Evolutionary conservation across 2,113 vertebrate species (phyloP).

Genomic region (Erythrocebus patas): DNA sequence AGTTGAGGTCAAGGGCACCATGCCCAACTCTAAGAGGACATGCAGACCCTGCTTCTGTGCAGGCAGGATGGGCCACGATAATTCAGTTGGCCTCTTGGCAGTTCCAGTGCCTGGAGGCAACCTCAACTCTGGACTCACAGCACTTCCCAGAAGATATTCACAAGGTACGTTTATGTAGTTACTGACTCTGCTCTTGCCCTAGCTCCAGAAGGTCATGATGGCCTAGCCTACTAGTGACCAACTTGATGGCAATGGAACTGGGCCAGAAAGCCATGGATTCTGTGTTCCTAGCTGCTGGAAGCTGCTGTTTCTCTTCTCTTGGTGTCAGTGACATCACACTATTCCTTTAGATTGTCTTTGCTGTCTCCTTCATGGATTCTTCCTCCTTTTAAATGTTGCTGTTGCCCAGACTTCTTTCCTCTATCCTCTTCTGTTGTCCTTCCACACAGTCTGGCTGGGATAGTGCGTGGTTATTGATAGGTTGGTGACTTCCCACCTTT

Average conservation of each 20-base stretch:
- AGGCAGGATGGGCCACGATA: neutral
- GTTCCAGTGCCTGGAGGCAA: neutral
- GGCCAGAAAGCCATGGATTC: neutral
- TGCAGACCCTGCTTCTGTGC: neutral
- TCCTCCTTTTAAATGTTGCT: neutral
- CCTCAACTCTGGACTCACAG: neutral
- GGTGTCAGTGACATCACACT: neutral
- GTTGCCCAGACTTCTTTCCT: neutral
- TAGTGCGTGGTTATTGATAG: neutral
- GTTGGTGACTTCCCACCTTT: neutral
- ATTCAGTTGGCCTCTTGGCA: neutral
- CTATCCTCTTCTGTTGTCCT: neutral
- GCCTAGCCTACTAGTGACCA: neutral
- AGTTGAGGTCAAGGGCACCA: neutral
- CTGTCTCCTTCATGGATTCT: neutral
- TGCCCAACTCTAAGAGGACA: neutral
- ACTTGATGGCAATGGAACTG: neutral
- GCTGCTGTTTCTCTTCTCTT: neutral
- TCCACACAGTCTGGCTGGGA: neutral
- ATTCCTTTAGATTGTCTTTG: neutral
- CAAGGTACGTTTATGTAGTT: neutral
- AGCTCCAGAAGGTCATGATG: neutral
- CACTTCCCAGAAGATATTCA: neutral
- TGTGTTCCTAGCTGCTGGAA: neutral
- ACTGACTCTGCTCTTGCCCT: neutral